phyloP scores from a whole-genome alignment of 2,888 invertebrate species.

The Operophtera brumata region DNA sequence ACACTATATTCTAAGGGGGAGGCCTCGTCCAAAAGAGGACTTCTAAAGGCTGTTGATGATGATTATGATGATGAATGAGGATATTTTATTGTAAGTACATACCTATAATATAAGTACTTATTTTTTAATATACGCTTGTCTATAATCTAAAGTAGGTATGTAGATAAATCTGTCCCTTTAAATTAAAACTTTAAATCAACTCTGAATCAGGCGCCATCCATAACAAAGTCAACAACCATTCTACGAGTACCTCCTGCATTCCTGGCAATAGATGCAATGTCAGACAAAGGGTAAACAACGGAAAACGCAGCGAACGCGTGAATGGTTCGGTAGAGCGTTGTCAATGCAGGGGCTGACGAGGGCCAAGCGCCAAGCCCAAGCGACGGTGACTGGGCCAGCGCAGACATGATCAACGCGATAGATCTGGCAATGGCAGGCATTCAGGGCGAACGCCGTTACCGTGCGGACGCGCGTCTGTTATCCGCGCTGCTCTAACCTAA shows the following conservation, averaged over 20 bases:
- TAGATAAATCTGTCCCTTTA: no score
- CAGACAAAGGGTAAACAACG: slow-evolving; percentile 26
- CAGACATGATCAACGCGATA: slow-evolving; percentile 48
- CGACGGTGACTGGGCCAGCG: slow-evolving; percentile 45
- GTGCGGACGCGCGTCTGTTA: slow-evolving; percentile 51
- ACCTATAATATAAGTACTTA: no score
- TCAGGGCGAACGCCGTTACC: slow-evolving; percentile 60
- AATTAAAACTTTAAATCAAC: no score
- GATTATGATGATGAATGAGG: no score
- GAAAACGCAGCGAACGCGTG: slow-evolving; percentile 17
- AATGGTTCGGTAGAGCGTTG: slow-evolving; percentile 10
- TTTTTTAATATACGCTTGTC: no score
- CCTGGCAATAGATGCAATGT: slow-evolving; percentile 19
- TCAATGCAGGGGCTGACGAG: slow-evolving; percentile 35
- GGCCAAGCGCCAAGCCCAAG: slow-evolving; percentile 28
- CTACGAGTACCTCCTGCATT: not conserved
- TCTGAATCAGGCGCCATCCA: not conserved
- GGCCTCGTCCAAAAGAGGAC: no score
- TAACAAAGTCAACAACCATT: not conserved
- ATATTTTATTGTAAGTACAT: no score
- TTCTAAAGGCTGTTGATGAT: no score
- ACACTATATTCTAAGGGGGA: no score
- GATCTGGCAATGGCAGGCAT: slow-evolving; percentile 54
- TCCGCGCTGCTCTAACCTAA: slow-evolving; percentile 20
- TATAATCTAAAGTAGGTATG: not conserved